Base-by-base conservation (phyloP, 2,113 vertebrate species). In the Hippocampus abdominalis region DNA sequence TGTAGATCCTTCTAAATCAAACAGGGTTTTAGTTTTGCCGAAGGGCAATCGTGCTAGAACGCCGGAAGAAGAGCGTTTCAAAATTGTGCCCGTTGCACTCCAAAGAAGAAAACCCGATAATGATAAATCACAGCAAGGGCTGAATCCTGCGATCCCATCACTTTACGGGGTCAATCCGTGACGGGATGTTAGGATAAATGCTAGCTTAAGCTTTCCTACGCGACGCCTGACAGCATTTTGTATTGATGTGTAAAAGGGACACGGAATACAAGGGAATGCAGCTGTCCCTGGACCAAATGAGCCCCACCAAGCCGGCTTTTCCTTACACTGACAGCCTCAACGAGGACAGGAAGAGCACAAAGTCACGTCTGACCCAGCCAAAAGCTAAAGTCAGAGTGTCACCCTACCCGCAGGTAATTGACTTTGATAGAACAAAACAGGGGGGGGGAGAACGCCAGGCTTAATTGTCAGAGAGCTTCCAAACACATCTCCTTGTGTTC, bases 251-350 rank as follows among this genome's bases (percentile, higher is more conserved):
- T 27, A 68, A 81, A 85, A 99, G 97, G 89, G 96, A 99, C 78
- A 98, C 96, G 0, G 97, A 99, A 83, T 99, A 99, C 76, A 99
- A 99, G 90, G 97, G 97, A 76, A 93, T 99, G 49, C 97, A 99
- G 84, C 93, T 99, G 73, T 99, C 97, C 8, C 83, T 99, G 88
- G 97, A 99, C 91, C 97, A 99, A 86, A 96, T 98, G 90, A 94
- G 95, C 77, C 94, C 94, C 73, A 94, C 92, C 81, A 99, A 99
- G 87, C 96, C 95, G 16, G 88, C 94, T 0, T 98, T 97, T 81
- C 91, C 96, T 69, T 98, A 96, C 4, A 81, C 91, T 80, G 96
- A 94, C 84, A 92, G 94, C 62, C 92, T 86, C 76, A 80, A 81
- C 7, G 97, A 99, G 68, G 95, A 82, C 75, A 94, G 96, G 77